phyloP scores from a whole-genome alignment of 2,888 invertebrate genomes.

The Drosophila stalkeri region DNA sequence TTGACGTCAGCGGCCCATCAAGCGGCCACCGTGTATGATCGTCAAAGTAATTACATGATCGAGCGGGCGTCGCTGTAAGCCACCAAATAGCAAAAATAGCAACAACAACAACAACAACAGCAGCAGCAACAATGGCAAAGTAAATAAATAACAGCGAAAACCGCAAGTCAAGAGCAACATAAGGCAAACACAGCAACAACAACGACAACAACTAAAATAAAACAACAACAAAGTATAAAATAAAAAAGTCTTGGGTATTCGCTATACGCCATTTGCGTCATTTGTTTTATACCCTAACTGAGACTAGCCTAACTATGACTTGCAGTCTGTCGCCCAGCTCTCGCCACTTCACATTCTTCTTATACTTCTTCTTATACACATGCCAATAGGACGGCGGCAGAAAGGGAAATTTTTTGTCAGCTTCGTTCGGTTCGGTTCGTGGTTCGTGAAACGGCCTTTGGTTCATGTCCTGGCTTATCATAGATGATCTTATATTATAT shows the following conservation, averaged over 20 bases:
- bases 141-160: conserved; percentile 36
- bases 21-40: conserved; percentile 63
- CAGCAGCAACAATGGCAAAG: conserved; percentile 20
- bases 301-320: neutral
- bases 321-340: neutral
- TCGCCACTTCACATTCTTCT: neutral
- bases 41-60: conserved; percentile 76
- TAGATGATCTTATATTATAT: neutral
- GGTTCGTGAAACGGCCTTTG: neutral
- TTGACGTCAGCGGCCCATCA: conserved; percentile 73
- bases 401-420: neutral
- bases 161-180: conserved; percentile 59
- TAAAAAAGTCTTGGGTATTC: conserved; percentile 43
- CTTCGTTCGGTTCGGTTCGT: neutral
- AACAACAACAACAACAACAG: conserved; percentile 5
- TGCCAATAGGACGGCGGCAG: neutral
- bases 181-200: conserved; percentile 46
- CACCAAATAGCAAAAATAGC: conserved; percentile 31
- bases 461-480: neutral
- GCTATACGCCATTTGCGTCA: conserved; percentile 68
- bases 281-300: conserved; percentile 49
- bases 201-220: neutral
- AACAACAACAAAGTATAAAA: conserved; percentile 20
- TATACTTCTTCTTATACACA: conserved; percentile 1
- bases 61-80: conserved; percentile 47